Evolutionary conservation across 1,140 invertebrate species (phyloP).

Genomic region (Drosophila jambulina): DNA sequence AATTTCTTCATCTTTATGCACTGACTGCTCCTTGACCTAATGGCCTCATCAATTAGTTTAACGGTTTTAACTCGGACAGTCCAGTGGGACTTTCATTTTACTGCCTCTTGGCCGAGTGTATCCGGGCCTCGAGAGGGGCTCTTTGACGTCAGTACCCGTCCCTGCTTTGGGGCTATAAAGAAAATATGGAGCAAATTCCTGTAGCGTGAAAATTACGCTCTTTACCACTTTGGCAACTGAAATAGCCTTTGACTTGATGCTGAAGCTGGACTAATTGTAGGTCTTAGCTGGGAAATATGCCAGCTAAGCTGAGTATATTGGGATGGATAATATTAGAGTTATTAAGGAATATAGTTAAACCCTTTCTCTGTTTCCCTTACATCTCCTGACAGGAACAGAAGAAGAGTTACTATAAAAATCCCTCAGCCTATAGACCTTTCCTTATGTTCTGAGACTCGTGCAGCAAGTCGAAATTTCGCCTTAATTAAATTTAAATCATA

Average conservation of each 20-base stretch:
- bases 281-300: no score
- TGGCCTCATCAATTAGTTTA: constrained; percentile 38
- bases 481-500: not conserved
- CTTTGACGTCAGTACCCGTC: constrained; percentile 58
- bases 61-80: constrained; percentile 7
- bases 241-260: not conserved
- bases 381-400: not conserved
- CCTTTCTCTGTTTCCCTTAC: not conserved
- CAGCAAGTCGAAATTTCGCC: not conserved
- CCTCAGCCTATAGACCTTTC: not conserved
- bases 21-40: constrained; percentile 9
- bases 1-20: constrained; percentile 4
- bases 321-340: not conserved
- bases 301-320: not conserved
- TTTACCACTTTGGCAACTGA: not conserved
- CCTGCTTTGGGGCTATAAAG: constrained; percentile 42
- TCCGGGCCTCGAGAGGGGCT: constrained; percentile 24
- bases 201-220: constrained; percentile 42
- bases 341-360: no score
- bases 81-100: constrained; percentile 1
- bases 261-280: not conserved
- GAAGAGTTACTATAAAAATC: not conserved
- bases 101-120: not conserved
- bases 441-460: not conserved
- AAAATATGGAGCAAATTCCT: constrained; percentile 42